Evolutionary conservation across 1,140 invertebrate species (phyloP), one percentile per base, ranked within the genome.

Genomic region (Macrosteles quadrilineatus): DNA sequence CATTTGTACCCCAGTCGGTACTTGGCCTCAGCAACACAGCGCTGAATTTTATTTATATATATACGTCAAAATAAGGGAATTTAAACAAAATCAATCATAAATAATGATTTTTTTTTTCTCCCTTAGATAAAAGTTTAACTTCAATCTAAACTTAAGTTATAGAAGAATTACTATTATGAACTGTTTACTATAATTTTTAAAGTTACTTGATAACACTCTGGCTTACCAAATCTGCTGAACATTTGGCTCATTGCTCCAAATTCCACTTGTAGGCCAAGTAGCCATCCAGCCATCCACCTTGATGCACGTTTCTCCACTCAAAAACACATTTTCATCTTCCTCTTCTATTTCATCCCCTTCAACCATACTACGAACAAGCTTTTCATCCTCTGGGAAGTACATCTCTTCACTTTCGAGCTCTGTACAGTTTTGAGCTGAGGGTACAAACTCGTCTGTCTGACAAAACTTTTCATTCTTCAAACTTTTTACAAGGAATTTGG

Each of bases 391-490:
- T 17, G 76, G 73, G 29, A 71, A 74, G 32, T 66, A 69, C 29
- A 68, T 68, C 45, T 75, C 70, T n/a, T 62, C 40, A 73, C 45
- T 70, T 68, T 77, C 72, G 17, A 73, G 73, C 71, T 79, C 76
- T 47, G 78, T 77, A 50, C 43, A 69, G 71, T 74, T 76, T 43
- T 79, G 70, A 2, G 74, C 69, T 66, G 77, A 75, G 63, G 79
- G 70, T 14, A 30, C 21, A 59, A 59, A 59, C 14, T 83, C 82
- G 57, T 85, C 84, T 1, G 85, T 87, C 77, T 87, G 85, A 55
- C 84, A 82, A 71, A 81, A 83, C 71, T 86, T 86, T 75, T 87
- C 85, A 71, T 83, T 84, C 68, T 85, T 83, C 32, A 6, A 14
- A 4, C 14, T 4, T 32, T 81, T 77, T 14, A 86, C 82, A 23